Conservation (phyloP, 2,888 invertebrate genomes). For the Drosophila quinaria region DNA sequence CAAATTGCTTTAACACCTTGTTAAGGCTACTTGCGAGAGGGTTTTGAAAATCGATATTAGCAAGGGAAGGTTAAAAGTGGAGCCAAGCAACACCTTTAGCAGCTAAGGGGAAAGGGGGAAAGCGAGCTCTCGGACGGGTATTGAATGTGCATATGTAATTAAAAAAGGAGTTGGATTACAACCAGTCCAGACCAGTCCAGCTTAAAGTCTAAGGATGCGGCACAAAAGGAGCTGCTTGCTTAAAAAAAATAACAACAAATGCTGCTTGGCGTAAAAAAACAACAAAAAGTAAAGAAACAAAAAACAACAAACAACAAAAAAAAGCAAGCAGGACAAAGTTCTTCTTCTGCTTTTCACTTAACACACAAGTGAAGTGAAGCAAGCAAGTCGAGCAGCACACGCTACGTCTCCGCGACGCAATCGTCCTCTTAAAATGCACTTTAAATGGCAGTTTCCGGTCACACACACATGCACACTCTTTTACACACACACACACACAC, state of each 20-base stretch:
- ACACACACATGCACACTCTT: slow-evolving; percentile 51
- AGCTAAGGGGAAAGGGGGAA: background rate
- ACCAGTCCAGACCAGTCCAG: slow-evolving; percentile 11
- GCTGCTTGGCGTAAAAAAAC: slow-evolving; percentile 28
- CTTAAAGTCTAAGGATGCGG: slow-evolving; percentile 19
- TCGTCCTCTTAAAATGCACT: slow-evolving; percentile 81
- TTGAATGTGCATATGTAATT: slow-evolving; percentile 66
- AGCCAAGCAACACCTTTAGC: slow-evolving; percentile 51
- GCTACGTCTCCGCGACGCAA: slow-evolving; percentile 56
- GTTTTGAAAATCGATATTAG: slow-evolving; percentile 76
- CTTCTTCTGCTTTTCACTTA: slow-evolving; percentile 66
- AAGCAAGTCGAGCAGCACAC: slow-evolving; percentile 39
- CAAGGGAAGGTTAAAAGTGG: slow-evolving; percentile 54
- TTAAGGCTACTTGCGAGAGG: slow-evolving; percentile 35
- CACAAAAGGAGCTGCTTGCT: slow-evolving; percentile 49
- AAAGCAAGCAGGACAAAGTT: slow-evolving; percentile 45
- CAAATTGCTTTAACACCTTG: slow-evolving; percentile 80
- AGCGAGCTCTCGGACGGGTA: slow-evolving; percentile 31
- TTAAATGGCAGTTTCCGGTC: slow-evolving; percentile 85
- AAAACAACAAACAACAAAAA: slow-evolving; percentile 6
- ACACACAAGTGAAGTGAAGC: slow-evolving; percentile 64
- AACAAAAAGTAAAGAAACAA: slow-evolving; percentile 8
- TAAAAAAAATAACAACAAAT: slow-evolving; percentile 36
- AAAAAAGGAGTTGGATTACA: slow-evolving; percentile 76
- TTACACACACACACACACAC: slow-evolving; percentile 26